phyloP scores from a whole-genome alignment of 2,888 invertebrate species.

The Tortricodes alternella region DNA sequence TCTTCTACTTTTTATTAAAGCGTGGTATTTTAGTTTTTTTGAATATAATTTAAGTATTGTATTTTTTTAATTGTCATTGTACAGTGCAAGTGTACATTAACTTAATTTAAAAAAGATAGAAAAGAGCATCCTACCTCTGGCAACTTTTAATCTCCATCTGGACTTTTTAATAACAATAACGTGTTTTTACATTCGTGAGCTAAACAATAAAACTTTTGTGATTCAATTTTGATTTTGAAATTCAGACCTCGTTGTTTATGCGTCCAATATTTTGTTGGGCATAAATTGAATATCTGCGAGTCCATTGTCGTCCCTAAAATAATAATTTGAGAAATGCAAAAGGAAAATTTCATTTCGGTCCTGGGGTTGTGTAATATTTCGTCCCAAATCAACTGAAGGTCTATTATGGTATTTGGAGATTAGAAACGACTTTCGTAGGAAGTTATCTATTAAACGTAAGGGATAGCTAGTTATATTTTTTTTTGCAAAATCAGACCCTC shows the following conservation, averaged over 20 bases:
- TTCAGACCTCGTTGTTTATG: not conserved
- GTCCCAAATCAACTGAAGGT: constrained; percentile 6
- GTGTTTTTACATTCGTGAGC: not conserved
- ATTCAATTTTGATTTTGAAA: constrained; percentile 1
- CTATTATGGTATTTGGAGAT: constrained; percentile 21
- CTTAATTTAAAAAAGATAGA: no score
- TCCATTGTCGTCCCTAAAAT: constrained; percentile 10
- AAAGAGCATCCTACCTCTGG: no score
- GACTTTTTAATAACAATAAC: not conserved
- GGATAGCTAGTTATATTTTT: no score
- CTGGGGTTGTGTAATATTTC: not conserved
- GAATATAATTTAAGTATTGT: no score
- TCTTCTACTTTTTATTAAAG: no score
- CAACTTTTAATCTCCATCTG: no score
- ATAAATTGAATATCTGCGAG: constrained; percentile 17
- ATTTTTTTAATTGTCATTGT: no score
- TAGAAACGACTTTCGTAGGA: not conserved
- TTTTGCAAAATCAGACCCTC: no score
- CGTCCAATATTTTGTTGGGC: not conserved
- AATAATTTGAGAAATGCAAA: constrained; percentile 13
- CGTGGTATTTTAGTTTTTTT: no score
- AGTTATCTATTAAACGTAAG: no score
- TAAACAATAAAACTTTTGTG: not conserved
- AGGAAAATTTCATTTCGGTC: constrained; percentile 20
- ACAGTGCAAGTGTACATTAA: no score